These are phyloP conservation scores for Arbacia lixula DNA, from an alignment of 53 echinoderm and acorn worm genomes.

Conservation along the genomic window DNA sequence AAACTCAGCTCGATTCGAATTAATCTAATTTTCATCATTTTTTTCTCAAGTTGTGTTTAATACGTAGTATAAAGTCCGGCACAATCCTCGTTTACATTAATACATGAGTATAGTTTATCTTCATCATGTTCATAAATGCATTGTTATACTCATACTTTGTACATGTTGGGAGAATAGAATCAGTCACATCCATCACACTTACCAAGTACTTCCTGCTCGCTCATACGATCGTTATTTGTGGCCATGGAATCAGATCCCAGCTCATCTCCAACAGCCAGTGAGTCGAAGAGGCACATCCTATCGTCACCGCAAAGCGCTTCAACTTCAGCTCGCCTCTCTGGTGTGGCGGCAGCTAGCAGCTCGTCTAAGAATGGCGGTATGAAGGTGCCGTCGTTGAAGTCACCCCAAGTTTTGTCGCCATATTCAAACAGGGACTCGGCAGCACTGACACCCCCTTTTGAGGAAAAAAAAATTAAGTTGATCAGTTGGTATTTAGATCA, in stretches of 20 bases:
- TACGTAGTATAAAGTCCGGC: too few species aligned
- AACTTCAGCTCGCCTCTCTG: neutral
- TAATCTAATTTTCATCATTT: too few species aligned
- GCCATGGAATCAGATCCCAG: conserved; percentile 9
- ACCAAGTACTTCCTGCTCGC: neutral
- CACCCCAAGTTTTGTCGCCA: conserved; percentile 2
- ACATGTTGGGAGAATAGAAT: too few species aligned
- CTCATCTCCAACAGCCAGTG: conserved; percentile 9
- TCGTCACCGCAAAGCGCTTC: conserved; percentile 39
- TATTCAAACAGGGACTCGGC: conserved; percentile 44
- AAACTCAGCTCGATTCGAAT: too few species aligned
- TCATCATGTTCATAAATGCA: too few species aligned
- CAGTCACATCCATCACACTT: too few species aligned
- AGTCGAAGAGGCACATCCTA: conserved; percentile 53
- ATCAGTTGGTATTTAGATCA: neutral
- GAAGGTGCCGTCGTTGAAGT: conserved; percentile 42
- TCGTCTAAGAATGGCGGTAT: conserved; percentile 57
- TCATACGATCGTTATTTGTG: neutral
- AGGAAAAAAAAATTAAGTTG: neutral
- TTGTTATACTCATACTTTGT: too few species aligned
- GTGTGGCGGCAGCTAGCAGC: neutral
- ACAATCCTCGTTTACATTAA: too few species aligned
- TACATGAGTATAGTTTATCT: too few species aligned
- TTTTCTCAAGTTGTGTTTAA: too few species aligned
- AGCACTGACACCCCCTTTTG: conserved; percentile 35